Evolutionary conservation across 2,113 vertebrate species (phyloP).

Genomic region (Panthera leo): DNA sequence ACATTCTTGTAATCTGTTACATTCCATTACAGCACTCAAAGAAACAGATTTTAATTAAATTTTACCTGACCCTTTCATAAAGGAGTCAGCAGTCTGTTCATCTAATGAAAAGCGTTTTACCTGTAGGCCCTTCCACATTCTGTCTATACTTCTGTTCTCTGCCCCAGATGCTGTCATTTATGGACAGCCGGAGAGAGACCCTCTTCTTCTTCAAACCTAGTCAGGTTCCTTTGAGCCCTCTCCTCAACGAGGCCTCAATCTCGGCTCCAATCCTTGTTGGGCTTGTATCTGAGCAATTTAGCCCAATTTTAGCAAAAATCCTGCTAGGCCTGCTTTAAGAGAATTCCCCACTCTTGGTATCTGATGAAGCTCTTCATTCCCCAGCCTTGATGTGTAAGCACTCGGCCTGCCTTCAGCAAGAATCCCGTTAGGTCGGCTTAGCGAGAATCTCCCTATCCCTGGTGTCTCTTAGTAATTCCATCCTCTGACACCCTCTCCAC

Average conservation of each 20-base stretch:
- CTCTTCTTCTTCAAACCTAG: background rate
- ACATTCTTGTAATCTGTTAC: constrained; percentile 16
- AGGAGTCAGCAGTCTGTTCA: background rate
- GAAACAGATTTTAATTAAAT: constrained; percentile 31
- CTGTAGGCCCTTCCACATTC: background rate
- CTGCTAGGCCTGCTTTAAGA: background rate
- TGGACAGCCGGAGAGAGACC: background rate
- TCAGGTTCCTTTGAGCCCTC: background rate
- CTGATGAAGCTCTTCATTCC: background rate
- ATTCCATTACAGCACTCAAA: background rate
- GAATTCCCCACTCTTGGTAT: background rate
- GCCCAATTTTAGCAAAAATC: constrained; percentile 8
- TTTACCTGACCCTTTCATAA: background rate
- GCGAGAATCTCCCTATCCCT: background rate
- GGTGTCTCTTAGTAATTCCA: background rate
- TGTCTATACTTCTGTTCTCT: background rate
- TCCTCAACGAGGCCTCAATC: background rate
- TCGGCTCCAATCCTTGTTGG: background rate
- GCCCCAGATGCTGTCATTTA: background rate
- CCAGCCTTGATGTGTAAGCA: background rate
- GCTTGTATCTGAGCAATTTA: background rate
- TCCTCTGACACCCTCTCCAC: background rate
- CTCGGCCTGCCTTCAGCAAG: background rate
- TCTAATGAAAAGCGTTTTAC: background rate
- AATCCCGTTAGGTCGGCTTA: background rate